Evolutionary conservation across 2,888 invertebrate species (phyloP), one percentile per base, ranked within the genome.

Genomic region (Nymphalis urticae): DNA sequence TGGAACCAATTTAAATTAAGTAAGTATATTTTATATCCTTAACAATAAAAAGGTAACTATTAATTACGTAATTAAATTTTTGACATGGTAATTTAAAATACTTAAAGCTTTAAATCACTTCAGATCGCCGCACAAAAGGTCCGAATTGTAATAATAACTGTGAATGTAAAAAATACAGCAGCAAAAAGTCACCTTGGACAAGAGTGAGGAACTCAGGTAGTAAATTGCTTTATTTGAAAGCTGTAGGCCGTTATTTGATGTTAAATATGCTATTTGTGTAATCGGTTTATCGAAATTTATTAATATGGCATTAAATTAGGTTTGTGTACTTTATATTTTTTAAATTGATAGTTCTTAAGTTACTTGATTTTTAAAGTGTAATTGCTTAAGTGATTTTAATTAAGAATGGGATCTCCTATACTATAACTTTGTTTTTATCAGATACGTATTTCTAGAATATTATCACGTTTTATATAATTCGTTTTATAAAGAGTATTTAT

Each of bases 171-270:
- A 80, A 75, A 77, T 63, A 68, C 73, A n/a, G 42, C 75, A 72
- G 84, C 86, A 90, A 92, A 91, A 91, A 92, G 82, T 82, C 92
- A 91, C 92, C 92, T 92, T 92, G 88, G 81, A 81, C 82, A 81
- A 83, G 87, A 83, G 86, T 85, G 87, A 88, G 81, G 88, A 88
- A 86, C 88, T 85, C 91, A 92, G 91, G 92, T 92, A 92, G 90
- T 87, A 83, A 85, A 90, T 89, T 87, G 90, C 89, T 91, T 90
- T 84, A 90, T 90, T 87, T 86, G 83, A 82, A 85, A 85, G 86
- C 83, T 80, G 76, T 58, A 58, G 79, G 76, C 75, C 79, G 75
- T 75, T 77, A 76, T 77, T 79, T 74, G 61, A 69, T 63, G 72
- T 65, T 69, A 66, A 75, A 79, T 82, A 82, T 80, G 79, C 77